These are phyloP conservation scores for Gambelia wislizenii DNA, from an alignment of 2,797 vertebrate species.

Conservation along the genomic window DNA sequence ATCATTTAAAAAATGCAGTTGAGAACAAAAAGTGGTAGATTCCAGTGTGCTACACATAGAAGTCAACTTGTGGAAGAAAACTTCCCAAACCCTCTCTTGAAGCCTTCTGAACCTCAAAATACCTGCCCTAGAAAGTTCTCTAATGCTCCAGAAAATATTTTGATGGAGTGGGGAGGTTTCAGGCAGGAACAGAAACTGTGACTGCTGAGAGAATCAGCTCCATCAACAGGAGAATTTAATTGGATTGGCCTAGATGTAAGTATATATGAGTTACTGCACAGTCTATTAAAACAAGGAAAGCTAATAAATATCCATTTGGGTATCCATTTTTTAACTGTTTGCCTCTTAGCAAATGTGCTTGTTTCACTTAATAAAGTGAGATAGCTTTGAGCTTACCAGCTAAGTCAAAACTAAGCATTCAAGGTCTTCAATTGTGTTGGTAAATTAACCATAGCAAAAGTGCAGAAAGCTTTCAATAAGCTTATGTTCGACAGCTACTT, in stretches of 20 bases:
- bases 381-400: slow-evolving; percentile 52
- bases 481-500: slow-evolving; percentile 64
- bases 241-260: background rate
- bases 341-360: slow-evolving; percentile 12
- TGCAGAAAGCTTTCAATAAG: slow-evolving; percentile 73
- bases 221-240: background rate
- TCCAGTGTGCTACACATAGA: background rate
- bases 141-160: background rate
- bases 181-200: background rate
- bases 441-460: slow-evolving; percentile 74
- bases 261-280: background rate
- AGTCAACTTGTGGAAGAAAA: background rate
- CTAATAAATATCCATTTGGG: background rate
- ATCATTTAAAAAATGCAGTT: background rate
- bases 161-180: background rate
- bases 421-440: slow-evolving; percentile 56
- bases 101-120: background rate
- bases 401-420: slow-evolving; percentile 64
- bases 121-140: background rate
- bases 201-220: background rate
- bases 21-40: background rate
- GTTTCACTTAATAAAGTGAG: slow-evolving; percentile 42
- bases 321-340: slow-evolving; percentile 31
- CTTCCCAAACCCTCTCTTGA: background rate
- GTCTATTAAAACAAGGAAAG: background rate